These are phyloP conservation scores for Aphelocoma coerulescens DNA, from an alignment of 2,113 vertebrate species.

Conservation along the genomic window DNA sequence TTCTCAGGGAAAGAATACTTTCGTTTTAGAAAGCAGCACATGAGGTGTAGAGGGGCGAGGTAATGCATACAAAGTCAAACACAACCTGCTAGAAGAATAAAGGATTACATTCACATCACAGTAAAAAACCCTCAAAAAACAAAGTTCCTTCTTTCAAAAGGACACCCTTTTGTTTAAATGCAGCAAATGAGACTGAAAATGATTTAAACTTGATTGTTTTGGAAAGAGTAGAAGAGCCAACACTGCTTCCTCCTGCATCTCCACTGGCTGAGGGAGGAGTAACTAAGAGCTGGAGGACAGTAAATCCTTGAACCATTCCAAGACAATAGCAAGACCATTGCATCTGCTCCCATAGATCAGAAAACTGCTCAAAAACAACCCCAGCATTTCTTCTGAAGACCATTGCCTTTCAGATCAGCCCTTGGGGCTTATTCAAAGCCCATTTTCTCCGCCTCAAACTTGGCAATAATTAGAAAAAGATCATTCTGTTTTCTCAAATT, in stretches of 20 bases:
- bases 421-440: background rate
- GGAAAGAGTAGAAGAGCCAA: background rate
- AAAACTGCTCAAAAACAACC: background rate
- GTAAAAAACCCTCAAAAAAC: background rate
- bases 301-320: background rate
- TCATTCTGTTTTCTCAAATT: background rate
- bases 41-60: fast-evolving
- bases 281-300: background rate
- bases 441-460: background rate
- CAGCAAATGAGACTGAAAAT: background rate
- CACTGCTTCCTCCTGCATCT: background rate
- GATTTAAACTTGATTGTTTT: background rate
- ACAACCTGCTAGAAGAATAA: background rate
- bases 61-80: background rate
- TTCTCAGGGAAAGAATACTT: background rate
- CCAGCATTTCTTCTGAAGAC: background rate
- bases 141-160: background rate
- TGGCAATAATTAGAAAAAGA: background rate
- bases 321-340: background rate
- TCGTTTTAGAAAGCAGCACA: background rate
- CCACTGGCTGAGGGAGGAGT: background rate
- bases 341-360: background rate
- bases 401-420: background rate
- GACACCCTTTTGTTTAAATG: background rate
- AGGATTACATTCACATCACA: background rate